These are phyloP conservation scores for Notechis scutatus DNA, from an alignment of 2,113 vertebrate genomes.

Conservation along the genomic window DNA sequence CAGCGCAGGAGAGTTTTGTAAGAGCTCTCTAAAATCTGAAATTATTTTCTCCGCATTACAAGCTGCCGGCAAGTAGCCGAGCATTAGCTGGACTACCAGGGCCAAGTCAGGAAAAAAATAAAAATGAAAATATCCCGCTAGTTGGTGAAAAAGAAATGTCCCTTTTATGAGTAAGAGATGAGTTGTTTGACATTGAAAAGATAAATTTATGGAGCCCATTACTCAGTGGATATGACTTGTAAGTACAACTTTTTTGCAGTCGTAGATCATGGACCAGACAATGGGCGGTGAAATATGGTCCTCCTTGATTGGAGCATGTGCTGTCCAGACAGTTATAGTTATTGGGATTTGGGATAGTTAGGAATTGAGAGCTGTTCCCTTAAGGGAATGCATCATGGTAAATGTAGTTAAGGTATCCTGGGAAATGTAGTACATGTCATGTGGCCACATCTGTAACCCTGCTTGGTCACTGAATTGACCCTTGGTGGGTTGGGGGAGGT, in stretches of 20 bases:
- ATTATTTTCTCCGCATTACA: conserved; percentile 42
- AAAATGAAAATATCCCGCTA: background rate
- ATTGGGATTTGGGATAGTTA: too few species aligned
- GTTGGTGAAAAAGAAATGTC: background rate
- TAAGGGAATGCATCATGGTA: too few species aligned
- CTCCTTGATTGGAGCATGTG: background rate
- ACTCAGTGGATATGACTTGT: background rate
- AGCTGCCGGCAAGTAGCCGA: background rate
- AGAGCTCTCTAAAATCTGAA: conserved; percentile 30
- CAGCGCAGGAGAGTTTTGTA: background rate
- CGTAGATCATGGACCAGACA: background rate
- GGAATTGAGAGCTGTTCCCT: too few species aligned
- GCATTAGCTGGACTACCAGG: conserved; percentile 14
- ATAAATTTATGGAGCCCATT: background rate
- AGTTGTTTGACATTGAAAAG: background rate
- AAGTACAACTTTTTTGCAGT: background rate
- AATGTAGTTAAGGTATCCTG: too few species aligned
- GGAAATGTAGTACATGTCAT: too few species aligned
- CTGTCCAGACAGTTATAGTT: too few species aligned
- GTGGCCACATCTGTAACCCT: too few species aligned
- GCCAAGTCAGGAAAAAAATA: background rate
- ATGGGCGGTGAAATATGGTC: background rate
- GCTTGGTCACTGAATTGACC: too few species aligned
- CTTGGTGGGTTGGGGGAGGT: too few species aligned
- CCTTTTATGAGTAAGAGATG: background rate